Evolutionary conservation across 2,888 invertebrate species (phyloP).

Genomic region (Andrena fulva): DNA sequence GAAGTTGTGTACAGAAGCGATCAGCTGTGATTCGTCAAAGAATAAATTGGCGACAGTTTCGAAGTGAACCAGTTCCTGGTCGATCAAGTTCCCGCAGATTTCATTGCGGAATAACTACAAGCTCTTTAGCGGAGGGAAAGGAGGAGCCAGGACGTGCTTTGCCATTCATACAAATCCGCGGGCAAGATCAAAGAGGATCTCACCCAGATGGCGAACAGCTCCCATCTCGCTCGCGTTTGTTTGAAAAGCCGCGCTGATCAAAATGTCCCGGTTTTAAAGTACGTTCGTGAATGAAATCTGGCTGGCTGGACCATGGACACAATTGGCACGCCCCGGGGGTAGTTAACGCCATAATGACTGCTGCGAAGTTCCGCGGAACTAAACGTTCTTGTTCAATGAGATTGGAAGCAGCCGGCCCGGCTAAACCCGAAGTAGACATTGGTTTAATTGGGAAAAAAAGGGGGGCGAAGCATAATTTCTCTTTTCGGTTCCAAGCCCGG

Average conservation of each 20-base stretch:
- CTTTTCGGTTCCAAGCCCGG: conserved; percentile 53
- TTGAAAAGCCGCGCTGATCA: background rate
- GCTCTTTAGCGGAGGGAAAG: too few species aligned
- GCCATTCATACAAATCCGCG: too few species aligned
- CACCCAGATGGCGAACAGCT: too few species aligned
- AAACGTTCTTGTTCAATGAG: conserved; percentile 34
- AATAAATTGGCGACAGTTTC: too few species aligned
- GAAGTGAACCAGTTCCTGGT: too few species aligned
- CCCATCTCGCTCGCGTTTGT: too few species aligned
- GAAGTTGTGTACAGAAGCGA: too few species aligned
- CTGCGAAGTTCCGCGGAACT: background rate
- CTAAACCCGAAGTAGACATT: conserved; percentile 35
- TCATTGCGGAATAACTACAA: too few species aligned
- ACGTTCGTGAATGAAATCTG: conserved; percentile 27
- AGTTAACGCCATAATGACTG: conserved; percentile 35
- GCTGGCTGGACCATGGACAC: background rate
- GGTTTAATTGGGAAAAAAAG: conserved; percentile 73
- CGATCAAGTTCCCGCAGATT: too few species aligned
- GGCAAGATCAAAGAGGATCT: too few species aligned
- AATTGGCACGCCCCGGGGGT: conserved; percentile 9
- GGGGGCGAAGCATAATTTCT: conserved; percentile 72
- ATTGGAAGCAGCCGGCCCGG: background rate
- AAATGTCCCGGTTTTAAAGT: background rate
- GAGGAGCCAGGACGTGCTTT: too few species aligned
- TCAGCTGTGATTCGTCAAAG: too few species aligned